Evolutionary conservation across 2,797 vertebrate species (phyloP), one percentile per base, ranked within the genome.

Genomic region (Bradypus variegatus): DNA sequence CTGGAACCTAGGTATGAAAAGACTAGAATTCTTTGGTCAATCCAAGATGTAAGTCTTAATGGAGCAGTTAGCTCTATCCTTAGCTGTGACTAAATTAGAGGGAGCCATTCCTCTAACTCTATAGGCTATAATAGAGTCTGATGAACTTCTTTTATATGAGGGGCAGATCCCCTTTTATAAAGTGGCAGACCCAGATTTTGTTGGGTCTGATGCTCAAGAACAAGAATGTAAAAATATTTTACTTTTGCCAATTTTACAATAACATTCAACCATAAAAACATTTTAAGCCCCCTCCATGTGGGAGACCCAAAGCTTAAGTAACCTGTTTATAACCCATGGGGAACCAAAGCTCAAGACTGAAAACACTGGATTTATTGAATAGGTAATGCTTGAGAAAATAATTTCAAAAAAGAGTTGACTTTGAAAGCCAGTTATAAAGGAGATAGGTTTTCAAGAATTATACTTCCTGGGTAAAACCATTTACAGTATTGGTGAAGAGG

Each of bases 191-290:
- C n/a, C 15, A 60, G 18, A 36, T 23, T 78, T 93, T 88, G 11
- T 85, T 81, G 9, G 25, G 6, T 29, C 5, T 82, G 14, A 84
- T 81, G 18, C 50, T 62, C 18, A 67, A 84, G 38, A 75, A 79
- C 19, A 88, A 85, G 41, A 83, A 65, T 41, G 64, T 48, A 86
- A 89, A 89, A 76, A 48, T 27, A 53, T 82, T 87, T 92, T 91
- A 65, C 4, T 80, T 94, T 90, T 38, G 38, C n/a, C n/a, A 88
- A 67, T 15, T 60, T 90, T 65, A 88, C n/a, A 85, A 38, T 69
- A 80, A 31, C 70, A 92, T 64, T 75, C 50, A 89, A 87, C 16
- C 64, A 76, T 15, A 23, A 18, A 90, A 86, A 77, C 25, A 70
- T 84, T 72, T 89, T 73, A 65, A 65, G 45, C 7, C 36, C 21